Evolutionary conservation across 2,113 vertebrate genomes (phyloP).

Genomic region (Prietella phreatophila): DNA sequence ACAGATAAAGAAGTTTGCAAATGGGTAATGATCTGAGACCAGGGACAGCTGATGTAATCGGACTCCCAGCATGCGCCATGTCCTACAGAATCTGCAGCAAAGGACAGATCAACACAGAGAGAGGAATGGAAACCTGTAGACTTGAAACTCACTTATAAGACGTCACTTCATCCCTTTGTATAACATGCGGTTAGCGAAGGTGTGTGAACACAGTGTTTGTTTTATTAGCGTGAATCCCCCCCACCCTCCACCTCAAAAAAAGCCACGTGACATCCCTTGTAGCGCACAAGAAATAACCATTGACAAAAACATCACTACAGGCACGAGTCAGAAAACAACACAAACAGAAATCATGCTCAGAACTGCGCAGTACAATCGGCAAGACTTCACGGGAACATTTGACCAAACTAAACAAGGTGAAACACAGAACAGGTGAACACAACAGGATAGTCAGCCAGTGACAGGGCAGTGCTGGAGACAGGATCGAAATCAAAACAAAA

Average conservation of each 20-base stretch:
- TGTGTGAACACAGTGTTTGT: too few relatives aligned
- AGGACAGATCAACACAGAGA: too few relatives aligned
- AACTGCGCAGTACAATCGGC: neutral
- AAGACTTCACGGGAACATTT: neutral
- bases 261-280: neutral
- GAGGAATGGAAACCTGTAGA: neutral
- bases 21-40: constrained; percentile 7
- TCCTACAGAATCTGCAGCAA: neutral
- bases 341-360: neutral
- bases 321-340: neutral
- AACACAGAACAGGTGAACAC: too few relatives aligned
- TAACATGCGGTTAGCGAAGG: neutral
- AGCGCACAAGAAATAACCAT: neutral
- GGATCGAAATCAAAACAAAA: too few relatives aligned
- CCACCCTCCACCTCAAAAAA: too few relatives aligned
- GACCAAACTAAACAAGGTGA: too few relatives aligned
- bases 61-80: neutral
- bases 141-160: neutral
- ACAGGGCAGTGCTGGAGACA: too few relatives aligned
- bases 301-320: neutral
- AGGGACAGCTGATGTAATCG: neutral
- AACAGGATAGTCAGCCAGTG: too few relatives aligned
- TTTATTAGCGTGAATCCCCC: too few relatives aligned
- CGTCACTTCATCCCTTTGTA: neutral
- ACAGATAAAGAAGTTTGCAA: neutral